Evolutionary conservation across 30 jellyfish, hydroid and myxozoan species (phyloP).

Genomic region (Chironex yamaguchii): DNA sequence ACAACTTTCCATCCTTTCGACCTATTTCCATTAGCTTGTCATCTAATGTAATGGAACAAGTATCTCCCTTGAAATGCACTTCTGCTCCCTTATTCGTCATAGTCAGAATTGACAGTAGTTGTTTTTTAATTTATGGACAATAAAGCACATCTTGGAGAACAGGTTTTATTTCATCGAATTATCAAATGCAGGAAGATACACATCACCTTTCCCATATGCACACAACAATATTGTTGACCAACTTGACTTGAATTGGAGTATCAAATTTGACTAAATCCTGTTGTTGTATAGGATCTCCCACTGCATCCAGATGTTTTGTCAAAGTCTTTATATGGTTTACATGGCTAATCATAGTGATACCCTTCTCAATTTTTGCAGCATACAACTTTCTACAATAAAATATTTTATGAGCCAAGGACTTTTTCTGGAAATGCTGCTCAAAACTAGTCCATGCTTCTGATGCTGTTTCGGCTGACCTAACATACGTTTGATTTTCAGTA

Average conservation of each 20-base stretch:
- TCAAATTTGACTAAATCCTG: constrained; percentile 30
- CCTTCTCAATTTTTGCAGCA: constrained; percentile 51
- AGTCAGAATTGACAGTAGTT: constrained; percentile 32
- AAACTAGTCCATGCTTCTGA: constrained; percentile 55
- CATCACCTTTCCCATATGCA: constrained; percentile 56
- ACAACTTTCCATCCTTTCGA: constrained; percentile 51
- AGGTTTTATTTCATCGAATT: constrained; percentile 7
- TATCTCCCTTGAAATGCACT: constrained; percentile 27
- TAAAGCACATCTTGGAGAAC: constrained; percentile 47
- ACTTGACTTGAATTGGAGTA: constrained; percentile 14
- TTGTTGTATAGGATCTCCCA: constrained; percentile 41
- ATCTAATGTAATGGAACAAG: constrained; percentile 2
- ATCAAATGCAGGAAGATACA: not conserved
- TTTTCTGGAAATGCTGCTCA: constrained; percentile 50
- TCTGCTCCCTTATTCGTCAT: constrained; percentile 52
- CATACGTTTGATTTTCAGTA: constrained; percentile 26
- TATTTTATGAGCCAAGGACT: constrained; percentile 30
- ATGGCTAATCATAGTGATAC: constrained; percentile 24
- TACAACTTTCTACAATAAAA: constrained; percentile 27
- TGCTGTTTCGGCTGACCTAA: constrained; percentile 49
- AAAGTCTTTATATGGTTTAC: constrained; percentile 41
- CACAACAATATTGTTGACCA: constrained; percentile 27
- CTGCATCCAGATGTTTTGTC: constrained; percentile 49
- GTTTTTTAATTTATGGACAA: constrained; percentile 19
- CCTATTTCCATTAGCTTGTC: constrained; percentile 43